A percentile compares a stretch with the other conserved stretches of the same genome.
phyloP scores from a whole-genome alignment of 2,888 invertebrate genomes.

The Hipparchia semele region DNA sequence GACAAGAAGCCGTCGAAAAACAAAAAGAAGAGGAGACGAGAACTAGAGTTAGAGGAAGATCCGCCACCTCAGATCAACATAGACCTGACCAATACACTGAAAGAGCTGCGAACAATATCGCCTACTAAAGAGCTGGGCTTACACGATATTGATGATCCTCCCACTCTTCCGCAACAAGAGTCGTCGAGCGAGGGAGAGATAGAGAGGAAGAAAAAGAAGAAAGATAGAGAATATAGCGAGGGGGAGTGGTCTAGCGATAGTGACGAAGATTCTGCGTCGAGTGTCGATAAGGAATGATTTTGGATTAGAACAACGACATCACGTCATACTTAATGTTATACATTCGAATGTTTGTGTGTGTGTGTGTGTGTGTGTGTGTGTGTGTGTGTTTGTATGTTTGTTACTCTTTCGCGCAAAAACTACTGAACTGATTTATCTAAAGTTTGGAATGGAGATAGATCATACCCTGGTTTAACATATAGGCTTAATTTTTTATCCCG shows the following conservation, averaged over 20 bases:
- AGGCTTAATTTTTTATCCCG: too few species aligned
- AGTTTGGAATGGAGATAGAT: too few species aligned
- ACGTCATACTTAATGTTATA: too few species aligned
- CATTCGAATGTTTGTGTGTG: too few species aligned
- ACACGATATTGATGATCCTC: slow-evolving; percentile 45
- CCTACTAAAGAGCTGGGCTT: slow-evolving; percentile 64
- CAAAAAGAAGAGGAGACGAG: slow-evolving; percentile 58
- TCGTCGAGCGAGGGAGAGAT: slow-evolving; percentile 53
- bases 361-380: too few species aligned
- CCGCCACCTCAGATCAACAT: slow-evolving; percentile 55
- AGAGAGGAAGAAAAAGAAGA: slow-evolving; percentile 50
- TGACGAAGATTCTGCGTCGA: slow-evolving; percentile 59
- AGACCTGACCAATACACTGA: slow-evolving; percentile 65
- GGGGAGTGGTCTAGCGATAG: slow-evolving; percentile 79
- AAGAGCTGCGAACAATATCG: slow-evolving; percentile 64
- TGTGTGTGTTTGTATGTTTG: too few species aligned
- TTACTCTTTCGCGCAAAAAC: too few species aligned
- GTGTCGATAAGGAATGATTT: slow-evolving; percentile 32
- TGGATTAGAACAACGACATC: not conserved
- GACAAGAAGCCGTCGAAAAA: slow-evolving; percentile 65
- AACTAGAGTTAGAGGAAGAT: slow-evolving; percentile 49
- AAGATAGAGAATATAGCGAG: slow-evolving; percentile 68
- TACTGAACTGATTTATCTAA: too few species aligned
- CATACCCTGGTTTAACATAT: too few species aligned
- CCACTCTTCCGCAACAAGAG: slow-evolving; percentile 41